Conservation (phyloP, 2,113 vertebrate genomes). For the Thermophis baileyi region DNA sequence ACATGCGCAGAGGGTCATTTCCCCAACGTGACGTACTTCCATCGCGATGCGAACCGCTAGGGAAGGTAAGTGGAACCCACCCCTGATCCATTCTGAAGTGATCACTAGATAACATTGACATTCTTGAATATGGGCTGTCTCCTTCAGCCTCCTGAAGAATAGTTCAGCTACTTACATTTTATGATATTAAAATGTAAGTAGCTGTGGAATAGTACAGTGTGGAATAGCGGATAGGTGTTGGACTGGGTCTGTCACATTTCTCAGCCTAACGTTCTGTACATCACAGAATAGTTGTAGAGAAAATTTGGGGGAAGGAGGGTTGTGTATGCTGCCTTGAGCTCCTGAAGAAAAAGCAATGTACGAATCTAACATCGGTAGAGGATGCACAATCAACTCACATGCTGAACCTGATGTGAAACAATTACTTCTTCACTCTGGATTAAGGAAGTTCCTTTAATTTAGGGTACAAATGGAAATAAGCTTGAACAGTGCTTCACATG, state of each 20-base stretch:
- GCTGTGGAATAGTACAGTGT: too few relatives aligned
- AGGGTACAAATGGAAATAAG: neutral
- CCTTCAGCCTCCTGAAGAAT: neutral
- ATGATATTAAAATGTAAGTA: too few relatives aligned
- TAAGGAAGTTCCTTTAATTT: neutral
- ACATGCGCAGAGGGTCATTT: too few relatives aligned
- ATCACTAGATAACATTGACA: too few relatives aligned
- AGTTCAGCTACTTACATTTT: neutral
- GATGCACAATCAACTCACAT: neutral
- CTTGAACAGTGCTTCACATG: neutral
- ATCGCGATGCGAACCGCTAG: too few relatives aligned
- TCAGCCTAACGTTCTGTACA: neutral
- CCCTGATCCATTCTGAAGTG: neutral
- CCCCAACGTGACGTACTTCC: too few relatives aligned
- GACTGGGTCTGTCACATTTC: neutral
- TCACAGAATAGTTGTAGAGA: neutral
- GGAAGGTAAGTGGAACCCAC: too few relatives aligned
- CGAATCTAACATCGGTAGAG: neutral
- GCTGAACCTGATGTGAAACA: neutral
- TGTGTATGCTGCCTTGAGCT: neutral
- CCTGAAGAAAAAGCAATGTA: neutral
- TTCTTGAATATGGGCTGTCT: neutral
- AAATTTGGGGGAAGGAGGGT: neutral
- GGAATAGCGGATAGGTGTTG: neutral
- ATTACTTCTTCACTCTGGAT: neutral